A percentile compares a stretch with the other conserved stretches of the same genome.
Evolutionary conservation across 2,113 vertebrate species (phyloP).

Genomic region (Sus scrofa): T2T-Sscrofa CM000818.6:2102001-2102500

Average conservation of each 20-base stretch:
- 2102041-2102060: accelerated
- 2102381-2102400: background rate
- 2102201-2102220: background rate
- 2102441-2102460: background rate
- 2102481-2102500: background rate
- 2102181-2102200: background rate
- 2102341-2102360: background rate
- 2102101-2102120: background rate
- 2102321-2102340: background rate
- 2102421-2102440: background rate
- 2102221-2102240: background rate
- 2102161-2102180: accelerated
- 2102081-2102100: background rate
- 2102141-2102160: background rate
- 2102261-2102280: accelerated
- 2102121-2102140: background rate
- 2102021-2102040: background rate
- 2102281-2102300: background rate
- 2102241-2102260: no score
- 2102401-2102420: background rate
- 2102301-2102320: background rate
- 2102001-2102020: no score
- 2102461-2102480: background rate
- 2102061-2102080: background rate
- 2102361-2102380: background rate